Evolutionary conservation across 2,113 vertebrate species (phyloP), one percentile per base, ranked within the genome.

Genomic region (Equus quagga): DNA sequence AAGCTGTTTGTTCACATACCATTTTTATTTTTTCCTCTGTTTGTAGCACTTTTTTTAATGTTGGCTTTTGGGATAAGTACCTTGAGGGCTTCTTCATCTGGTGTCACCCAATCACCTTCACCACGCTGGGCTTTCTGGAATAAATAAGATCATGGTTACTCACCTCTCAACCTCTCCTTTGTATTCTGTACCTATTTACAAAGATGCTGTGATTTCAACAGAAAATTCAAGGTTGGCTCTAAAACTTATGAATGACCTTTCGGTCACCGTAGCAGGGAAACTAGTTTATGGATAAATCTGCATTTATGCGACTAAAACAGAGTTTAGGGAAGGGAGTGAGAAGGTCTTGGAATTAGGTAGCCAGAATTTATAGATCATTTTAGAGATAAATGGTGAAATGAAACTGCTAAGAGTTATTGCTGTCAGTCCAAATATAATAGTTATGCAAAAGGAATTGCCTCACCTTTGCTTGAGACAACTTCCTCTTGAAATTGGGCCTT

Each of bases 191-290:
- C 6, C 46, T 81, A 17, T 91, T 82, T 46, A 41, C 49, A 69
- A 33, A 84, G 81, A 28, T 56, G 78, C 70, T 91, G 84, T 93
- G 84, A 85, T 89, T 88, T 56, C 36, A 83, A 33, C 41, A 58
- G 86, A 78, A 97, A 88, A 86, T 72, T 95, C 94, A 86, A 69
- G 56, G 49, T 58, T 75, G 76, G 10, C 67, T 64, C 85, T 89
- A 54, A 89, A 92, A 79, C 31, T 92, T 21, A 33, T 11, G 28
- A 79, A 86, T 69, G 78, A 78, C 75, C 46, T 93, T 87, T 92
- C 54, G 17, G 21, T 88, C 56, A 54, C 44, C 19, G 23, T n/a
- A 85, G 62, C 4, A 69, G 69, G 33, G 60, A 88, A 46, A 65
- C 56, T 73, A 4, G 65, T 75, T 64, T 69, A 51, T 62, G 70